Conservation (phyloP, 2,888 invertebrate genomes). For the Kuschelorhynchus macadamiae region DNA sequence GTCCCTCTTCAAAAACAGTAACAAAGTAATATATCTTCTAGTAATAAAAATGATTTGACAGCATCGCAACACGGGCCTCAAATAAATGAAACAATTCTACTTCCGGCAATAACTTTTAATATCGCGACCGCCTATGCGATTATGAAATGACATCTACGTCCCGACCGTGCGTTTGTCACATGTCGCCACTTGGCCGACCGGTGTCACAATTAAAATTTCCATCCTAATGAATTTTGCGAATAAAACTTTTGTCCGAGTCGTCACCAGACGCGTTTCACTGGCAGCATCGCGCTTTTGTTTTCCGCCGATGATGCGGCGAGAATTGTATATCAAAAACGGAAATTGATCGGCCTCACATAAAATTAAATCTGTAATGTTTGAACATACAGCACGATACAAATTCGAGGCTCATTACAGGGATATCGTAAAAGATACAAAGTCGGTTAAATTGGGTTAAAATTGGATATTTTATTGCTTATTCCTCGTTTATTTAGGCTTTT, state of each 20-base stretch:
- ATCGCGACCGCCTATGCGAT: conserved; percentile 17
- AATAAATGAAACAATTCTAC: conserved; percentile 10
- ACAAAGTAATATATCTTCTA: too few species aligned
- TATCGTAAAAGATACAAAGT: too few species aligned
- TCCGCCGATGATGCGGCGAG: too few species aligned
- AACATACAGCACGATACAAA: too few species aligned
- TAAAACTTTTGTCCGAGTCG: conserved; percentile 13
- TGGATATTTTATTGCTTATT: too few species aligned
- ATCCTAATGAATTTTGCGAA: conserved; percentile 20
- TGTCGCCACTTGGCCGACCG: conserved; percentile 18
- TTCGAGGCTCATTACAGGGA: too few species aligned
- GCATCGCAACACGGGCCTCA: not conserved
- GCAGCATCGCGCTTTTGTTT: not conserved
- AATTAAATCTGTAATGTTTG: too few species aligned
- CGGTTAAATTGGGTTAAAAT: too few species aligned
- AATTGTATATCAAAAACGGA: too few species aligned
- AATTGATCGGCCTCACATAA: too few species aligned
- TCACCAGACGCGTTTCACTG: not conserved
- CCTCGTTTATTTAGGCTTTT: too few species aligned
- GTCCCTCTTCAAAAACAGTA: too few species aligned
- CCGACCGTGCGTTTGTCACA: conserved; percentile 26
- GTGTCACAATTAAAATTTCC: conserved; percentile 28
- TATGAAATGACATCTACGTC: conserved; percentile 24
- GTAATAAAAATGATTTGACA: not conserved
- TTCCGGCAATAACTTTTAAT: conserved; percentile 15